These are phyloP conservation scores for Hyperoplus lanceolatus DNA, from an alignment of 2,797 vertebrate species.

Conservation along the genomic window DNA sequence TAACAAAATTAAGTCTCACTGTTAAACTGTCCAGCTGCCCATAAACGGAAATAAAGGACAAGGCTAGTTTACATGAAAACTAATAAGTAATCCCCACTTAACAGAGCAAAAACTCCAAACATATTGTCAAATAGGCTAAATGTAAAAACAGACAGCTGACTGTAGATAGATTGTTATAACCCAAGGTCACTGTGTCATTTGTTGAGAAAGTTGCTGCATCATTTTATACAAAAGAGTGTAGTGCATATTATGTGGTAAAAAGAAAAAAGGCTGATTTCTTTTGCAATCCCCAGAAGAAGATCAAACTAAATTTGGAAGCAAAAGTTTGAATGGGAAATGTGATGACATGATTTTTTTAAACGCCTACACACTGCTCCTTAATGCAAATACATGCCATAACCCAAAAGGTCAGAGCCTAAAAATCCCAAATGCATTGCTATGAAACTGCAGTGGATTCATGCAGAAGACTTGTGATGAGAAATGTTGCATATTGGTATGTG, in stretches of 20 bases:
- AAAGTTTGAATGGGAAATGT: background rate
- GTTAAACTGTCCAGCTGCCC: background rate
- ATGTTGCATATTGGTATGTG: too few species aligned
- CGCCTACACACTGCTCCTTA: background rate
- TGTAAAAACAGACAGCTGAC: background rate
- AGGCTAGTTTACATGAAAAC: too few species aligned
- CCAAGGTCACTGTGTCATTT: conserved; percentile 2
- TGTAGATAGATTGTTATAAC: background rate
- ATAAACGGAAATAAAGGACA: too few species aligned
- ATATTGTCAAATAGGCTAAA: background rate
- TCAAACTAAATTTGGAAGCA: conserved; percentile 9
- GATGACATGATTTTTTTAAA: background rate
- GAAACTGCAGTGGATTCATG: background rate
- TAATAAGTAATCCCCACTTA: background rate
- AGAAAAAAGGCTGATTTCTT: background rate
- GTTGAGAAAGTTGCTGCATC: background rate
- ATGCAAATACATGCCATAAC: background rate
- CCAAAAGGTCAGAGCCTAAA: background rate
- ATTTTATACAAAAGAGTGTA: conserved; percentile 24
- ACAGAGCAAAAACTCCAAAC: background rate
- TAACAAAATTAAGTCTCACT: conserved; percentile 21
- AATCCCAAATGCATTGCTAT: background rate
- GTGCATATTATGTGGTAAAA: conserved; percentile 7
- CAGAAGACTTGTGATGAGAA: background rate
- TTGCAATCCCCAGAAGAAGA: background rate